Evolutionary conservation across 2,797 vertebrate genomes (phyloP).

Genomic region (Morus bassanus): DNA sequence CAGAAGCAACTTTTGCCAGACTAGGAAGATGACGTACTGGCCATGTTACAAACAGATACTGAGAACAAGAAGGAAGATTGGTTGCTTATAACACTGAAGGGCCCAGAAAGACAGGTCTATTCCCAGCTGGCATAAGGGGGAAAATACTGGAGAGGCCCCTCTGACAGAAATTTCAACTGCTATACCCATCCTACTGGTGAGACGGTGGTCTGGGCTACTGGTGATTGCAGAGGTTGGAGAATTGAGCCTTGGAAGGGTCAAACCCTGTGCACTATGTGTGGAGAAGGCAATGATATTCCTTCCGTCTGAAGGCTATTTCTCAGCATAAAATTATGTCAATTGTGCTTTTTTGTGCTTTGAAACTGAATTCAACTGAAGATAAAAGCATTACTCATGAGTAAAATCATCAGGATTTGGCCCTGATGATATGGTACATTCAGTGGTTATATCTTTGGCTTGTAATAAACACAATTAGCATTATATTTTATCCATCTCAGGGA

Average conservation of each 20-base stretch:
- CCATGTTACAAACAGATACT: neutral
- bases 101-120: neutral
- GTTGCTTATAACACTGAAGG: neutral
- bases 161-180: neutral
- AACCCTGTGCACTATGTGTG: neutral
- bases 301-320: neutral
- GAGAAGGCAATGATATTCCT: neutral
- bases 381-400: neutral
- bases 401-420: neutral
- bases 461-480: neutral
- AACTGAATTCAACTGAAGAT: neutral
- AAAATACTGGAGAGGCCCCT: neutral
- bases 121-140: neutral
- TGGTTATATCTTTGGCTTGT: neutral
- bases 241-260: neutral
- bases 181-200: neutral
- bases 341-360: neutral
- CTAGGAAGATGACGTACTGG: neutral
- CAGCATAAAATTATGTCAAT: neutral
- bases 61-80: neutral
- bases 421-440: neutral
- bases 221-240: neutral
- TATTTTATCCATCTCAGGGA: neutral
- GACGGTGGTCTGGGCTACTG: neutral
- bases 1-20: neutral